Conservation (phyloP, 2,888 invertebrate species). For the Ormyrus nitidulus region DNA sequence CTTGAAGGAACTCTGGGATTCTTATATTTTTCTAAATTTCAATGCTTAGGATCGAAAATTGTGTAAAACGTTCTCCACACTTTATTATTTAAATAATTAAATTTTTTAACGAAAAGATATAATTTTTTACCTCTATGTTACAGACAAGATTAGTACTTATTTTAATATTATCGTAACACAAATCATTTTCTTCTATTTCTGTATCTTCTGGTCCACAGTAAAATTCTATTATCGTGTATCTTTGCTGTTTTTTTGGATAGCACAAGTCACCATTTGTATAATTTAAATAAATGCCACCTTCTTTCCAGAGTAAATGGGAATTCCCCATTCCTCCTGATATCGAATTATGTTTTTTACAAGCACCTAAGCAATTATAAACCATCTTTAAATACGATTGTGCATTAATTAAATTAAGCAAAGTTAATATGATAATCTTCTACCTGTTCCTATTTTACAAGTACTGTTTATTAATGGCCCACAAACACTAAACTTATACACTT, state of each 20-base stretch:
- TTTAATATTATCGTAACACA: slow-evolving; percentile 66
- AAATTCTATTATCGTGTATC: slow-evolving; percentile 67
- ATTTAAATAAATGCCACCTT: slow-evolving; percentile 69
- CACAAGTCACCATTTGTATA: slow-evolving; percentile 69
- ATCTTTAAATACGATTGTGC: neutral
- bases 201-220: slow-evolving; percentile 62
- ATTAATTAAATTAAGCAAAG: no score
- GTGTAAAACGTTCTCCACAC: no score
- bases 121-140: slow-evolving; percentile 54
- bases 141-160: slow-evolving; percentile 67
- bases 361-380: slow-evolving; percentile 61
- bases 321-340: slow-evolving; percentile 66
- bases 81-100: neutral
- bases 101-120: neutral
- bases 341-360: slow-evolving; percentile 61
- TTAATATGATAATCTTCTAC: slow-evolving; percentile 49
- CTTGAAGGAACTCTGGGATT: no score
- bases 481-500: slow-evolving; percentile 64
- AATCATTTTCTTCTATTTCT: slow-evolving; percentile 61
- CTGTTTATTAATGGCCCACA: slow-evolving; percentile 61
- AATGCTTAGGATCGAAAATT: no score
- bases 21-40: no score
- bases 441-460: slow-evolving; percentile 61
- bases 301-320: slow-evolving; percentile 66
- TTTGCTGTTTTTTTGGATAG: slow-evolving; percentile 54